Percentiles rank a stretch among this genome's conserved stretches.
phyloP scores from a whole-genome alignment of 2,888 invertebrate genomes.

The Caenorhabditis afra region DNA sequence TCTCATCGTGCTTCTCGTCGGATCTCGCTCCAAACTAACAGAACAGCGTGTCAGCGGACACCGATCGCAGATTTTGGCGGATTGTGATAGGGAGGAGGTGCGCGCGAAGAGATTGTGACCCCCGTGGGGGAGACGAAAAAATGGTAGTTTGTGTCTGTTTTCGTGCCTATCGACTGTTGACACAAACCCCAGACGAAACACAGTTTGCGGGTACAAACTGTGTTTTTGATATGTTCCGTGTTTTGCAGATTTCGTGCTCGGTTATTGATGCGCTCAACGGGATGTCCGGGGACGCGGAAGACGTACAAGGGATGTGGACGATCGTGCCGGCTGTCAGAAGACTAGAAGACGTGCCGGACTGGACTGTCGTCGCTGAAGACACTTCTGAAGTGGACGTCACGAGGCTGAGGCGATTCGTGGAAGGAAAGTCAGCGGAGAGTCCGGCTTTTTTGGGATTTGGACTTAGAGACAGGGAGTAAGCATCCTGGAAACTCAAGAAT shows the following conservation, averaged over 20 bases:
- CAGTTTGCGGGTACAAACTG: not conserved
- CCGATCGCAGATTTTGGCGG: conserved; percentile 17
- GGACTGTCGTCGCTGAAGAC: conserved; percentile 42
- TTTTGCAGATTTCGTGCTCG: conserved; percentile 24
- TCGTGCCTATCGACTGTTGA: too few relatives aligned
- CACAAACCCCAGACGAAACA: too few relatives aligned
- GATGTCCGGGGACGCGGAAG: conserved; percentile 3
- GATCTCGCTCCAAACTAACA: conserved; percentile 33
- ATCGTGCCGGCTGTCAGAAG: conserved; percentile 38
- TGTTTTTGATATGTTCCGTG: not conserved
- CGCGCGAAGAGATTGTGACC: not conserved
- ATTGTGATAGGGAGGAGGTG: conserved; percentile 28
- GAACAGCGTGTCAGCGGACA: conserved; percentile 18
- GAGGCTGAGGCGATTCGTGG: conserved; percentile 5
- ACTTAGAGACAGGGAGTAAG: conserved; percentile 64
- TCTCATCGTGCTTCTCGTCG: conserved; percentile 32
- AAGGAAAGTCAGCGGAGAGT: not conserved
- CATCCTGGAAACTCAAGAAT: not conserved
- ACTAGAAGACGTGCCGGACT: conserved; percentile 16
- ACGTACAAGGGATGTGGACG: conserved; percentile 46
- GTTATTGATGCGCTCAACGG: conserved; percentile 45
- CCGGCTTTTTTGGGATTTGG: conserved; percentile 63
- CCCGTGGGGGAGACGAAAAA: too few relatives aligned
- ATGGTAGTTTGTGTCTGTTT: conserved; percentile 5
- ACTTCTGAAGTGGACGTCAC: conserved; percentile 32